A percentile compares a stretch with the other conserved stretches of the same genome.
These are phyloP conservation scores for Streptopelia turtur DNA, from an alignment of 2,797 vertebrate species.

Conservation along the genomic window DNA sequence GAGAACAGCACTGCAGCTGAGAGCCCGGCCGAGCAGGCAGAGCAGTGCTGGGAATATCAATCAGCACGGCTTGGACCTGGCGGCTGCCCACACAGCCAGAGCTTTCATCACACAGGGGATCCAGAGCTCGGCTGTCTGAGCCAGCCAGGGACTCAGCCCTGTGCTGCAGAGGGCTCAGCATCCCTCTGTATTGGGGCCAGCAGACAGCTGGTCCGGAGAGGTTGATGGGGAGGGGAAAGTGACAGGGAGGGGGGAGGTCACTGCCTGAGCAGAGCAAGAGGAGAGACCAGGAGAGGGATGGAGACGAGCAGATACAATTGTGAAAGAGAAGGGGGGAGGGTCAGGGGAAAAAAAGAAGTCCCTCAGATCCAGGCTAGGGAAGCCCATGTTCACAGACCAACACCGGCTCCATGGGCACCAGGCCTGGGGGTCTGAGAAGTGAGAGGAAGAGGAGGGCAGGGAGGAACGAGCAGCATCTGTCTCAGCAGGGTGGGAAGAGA, in stretches of 20 bases:
- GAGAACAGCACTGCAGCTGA: slow-evolving; percentile 58
- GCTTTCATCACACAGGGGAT: slow-evolving; percentile 38
- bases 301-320: not conserved
- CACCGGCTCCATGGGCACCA: not conserved
- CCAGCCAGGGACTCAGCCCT: not conserved
- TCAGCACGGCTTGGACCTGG: slow-evolving; percentile 23
- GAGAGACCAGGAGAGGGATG: not conserved
- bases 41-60: slow-evolving; percentile 72
- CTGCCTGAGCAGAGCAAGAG: not conserved
- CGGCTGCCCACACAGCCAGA: slow-evolving; percentile 27
- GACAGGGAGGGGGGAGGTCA: not conserved
- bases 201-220: not conserved
- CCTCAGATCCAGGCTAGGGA: not conserved
- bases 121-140: not conserved
- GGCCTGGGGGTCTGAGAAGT: not conserved
- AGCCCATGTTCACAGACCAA: not conserved
- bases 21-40: slow-evolving; percentile 42
- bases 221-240: not conserved
- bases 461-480: not conserved
- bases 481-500: not conserved
- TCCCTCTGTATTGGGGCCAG: not conserved
- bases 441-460: not conserved
- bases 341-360: accelerated
- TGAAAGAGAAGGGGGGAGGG: not conserved
- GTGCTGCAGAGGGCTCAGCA: not conserved